Conservation (phyloP, 2,888 invertebrate species). For the Napeogenes inachia region DNA sequence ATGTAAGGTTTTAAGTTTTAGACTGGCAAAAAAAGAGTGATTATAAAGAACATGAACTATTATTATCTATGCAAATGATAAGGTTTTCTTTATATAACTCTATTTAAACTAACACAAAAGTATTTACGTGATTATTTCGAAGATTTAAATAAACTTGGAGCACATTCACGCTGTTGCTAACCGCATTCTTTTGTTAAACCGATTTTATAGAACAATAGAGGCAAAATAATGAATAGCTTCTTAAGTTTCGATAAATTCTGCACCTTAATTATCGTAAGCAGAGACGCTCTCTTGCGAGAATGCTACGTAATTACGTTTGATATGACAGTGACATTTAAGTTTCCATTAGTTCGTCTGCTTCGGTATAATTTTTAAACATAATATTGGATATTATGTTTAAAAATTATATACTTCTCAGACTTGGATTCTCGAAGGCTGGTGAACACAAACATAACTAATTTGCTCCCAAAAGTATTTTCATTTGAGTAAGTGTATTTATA, state of each 20-base stretch:
- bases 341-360: not conserved
- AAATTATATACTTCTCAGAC: no score
- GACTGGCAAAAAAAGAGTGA: not conserved
- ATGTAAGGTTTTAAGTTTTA: not conserved
- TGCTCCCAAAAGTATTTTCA: no score
- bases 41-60: not conserved
- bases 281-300: constrained; percentile 12
- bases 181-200: constrained; percentile 22
- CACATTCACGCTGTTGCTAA: constrained; percentile 15
- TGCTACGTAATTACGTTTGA: constrained; percentile 14
- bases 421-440: no score
- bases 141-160: constrained; percentile 4
- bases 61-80: not conserved
- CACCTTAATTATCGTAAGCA: constrained; percentile 27
- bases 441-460: no score
- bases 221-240: constrained; percentile 29
- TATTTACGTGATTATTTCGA: not conserved
- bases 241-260: constrained; percentile 32
- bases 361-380: no score
- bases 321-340: constrained; percentile 1
- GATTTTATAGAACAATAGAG: constrained; percentile 29
- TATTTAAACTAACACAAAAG: not conserved
- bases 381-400: not conserved
- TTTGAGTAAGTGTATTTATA: no score
- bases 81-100: not conserved